These are phyloP conservation scores for Formica exsecta DNA, from an alignment of 1,140 invertebrate genomes.

Conservation along the genomic window DNA sequence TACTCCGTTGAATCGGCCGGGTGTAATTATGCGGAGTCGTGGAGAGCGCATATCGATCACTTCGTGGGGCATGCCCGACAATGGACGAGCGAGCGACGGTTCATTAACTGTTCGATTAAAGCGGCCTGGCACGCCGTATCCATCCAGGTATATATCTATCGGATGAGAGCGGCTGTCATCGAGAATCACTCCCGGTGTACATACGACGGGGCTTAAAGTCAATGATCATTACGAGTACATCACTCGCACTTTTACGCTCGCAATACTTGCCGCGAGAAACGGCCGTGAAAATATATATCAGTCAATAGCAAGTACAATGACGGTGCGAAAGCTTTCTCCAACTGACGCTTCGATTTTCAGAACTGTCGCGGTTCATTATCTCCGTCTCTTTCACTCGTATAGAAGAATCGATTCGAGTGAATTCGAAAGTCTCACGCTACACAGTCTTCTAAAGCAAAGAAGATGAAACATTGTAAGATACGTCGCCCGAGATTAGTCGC, in stretches of 20 bases:
- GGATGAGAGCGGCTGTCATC: conserved; percentile 47
- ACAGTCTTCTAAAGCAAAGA: neutral
- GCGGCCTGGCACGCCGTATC: conserved; percentile 62
- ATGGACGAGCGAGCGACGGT: conserved; percentile 70
- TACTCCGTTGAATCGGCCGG: conserved; percentile 65
- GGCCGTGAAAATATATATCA: conserved; percentile 37
- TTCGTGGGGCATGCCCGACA: conserved; percentile 67
- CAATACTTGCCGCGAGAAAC: neutral
- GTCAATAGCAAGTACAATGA: conserved; percentile 40
- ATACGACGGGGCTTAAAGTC: conserved; percentile 42
- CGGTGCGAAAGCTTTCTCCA: conserved; percentile 21
- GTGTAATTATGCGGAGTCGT: conserved; percentile 75
- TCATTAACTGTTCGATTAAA: conserved; percentile 78
- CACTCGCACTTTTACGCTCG: conserved; percentile 11
- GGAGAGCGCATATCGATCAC: conserved; percentile 69
- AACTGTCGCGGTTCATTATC: conserved; percentile 21
- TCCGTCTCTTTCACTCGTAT: neutral
- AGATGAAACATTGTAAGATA: conserved; percentile 3
- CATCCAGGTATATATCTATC: conserved; percentile 47
- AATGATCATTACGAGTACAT: conserved; percentile 50
- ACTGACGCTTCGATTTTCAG: conserved; percentile 32
- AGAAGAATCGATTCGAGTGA: neutral
- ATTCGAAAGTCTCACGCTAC: conserved; percentile 38
- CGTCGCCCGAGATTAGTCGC: conserved; percentile 12
- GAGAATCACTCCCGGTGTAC: conserved; percentile 26